Base-by-base conservation (phyloP, 2,797 vertebrate species). In the Champsocephalus esox region DNA sequence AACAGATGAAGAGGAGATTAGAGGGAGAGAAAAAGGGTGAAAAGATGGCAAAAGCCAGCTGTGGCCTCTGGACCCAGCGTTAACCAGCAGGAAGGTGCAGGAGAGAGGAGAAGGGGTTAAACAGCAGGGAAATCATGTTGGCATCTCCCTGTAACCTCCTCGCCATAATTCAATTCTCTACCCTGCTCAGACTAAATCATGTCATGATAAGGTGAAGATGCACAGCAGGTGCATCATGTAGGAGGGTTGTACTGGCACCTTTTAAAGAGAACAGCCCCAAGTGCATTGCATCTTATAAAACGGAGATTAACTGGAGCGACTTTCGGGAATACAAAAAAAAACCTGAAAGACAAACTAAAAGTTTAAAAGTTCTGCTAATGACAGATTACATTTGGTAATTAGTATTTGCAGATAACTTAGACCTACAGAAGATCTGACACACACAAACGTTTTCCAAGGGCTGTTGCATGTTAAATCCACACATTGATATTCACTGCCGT, bases 401-500 rank as follows among this genome's bases (percentile, higher is more conserved):
- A 46, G 1, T 38, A 38, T 9, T 38, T 38, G 34, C 21, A 12
- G 50, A 51, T 21, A 70, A 46, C 16, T 63, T n/a, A 54, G 63
- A 55, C 14, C 45, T 2, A 61, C 4, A 48, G 58, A 61, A 54
- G 32, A 73, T 50, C 10, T 61, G 48, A 73, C 56, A 34, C 69
- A 28, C 78, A 71, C 14, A 75, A 70, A 78, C 54, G 55, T 75
- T 67, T 81, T 70, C 55, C 50, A 19, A 55, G 45, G 62, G 41
- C 66, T 73, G 62, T 52, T 87, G 58, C 12, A 3, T 74, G 80
- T 84, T 84, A 68, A 82, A 80, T 74, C 59, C 62, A 24, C 74
- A 70, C 80, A 87, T 91, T 91, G 78, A 81, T 88, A 89, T 92
- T 92, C 89, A 81, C 62, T 63, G 87, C 71, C 58, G 75, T 87